Evolutionary conservation across 2,113 vertebrate genomes (phyloP), one percentile per base, ranked within the genome.

Genomic region (Gila orcuttii): DNA sequence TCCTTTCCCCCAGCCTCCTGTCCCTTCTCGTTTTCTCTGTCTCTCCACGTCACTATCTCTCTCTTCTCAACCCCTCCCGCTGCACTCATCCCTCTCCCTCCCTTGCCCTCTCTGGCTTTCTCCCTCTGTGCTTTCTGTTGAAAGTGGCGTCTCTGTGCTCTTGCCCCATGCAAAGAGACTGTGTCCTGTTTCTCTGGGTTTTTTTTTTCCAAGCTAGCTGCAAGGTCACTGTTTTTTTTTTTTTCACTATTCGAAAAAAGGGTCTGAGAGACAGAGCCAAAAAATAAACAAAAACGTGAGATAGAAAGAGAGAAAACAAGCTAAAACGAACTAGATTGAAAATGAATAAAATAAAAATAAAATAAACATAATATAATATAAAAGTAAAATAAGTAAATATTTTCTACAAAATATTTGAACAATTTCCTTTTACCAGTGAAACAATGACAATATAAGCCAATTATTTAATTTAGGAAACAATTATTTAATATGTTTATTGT

Each of bases 171-270:
- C 13, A 55, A 39, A 60, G 33, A 12, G 33, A 23, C 60, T 66
- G 62, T 28, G 21, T 59, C 36, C 57, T 81, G 75, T 79, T 60
- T 23, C 25, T 5, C 25, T 23, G 15, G 33, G 66, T 25, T 2
- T 13, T 68, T 68, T 69, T 31, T 74, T 73, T 87, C 87, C 89
- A 88, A 87, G 28, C 87, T 47, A 87, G 28, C 87, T 47, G 93
- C 95, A 96, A 96, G 95, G 95, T 95, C 95, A 93, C 62, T 8
- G 90, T 89, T n/a, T n/a, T n/a, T 92, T 91, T 86, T 91, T 85
- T 84, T 87, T 66, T 7, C 13, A 91, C 89, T 89, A 21, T 62
- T 60, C 19, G 4, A n/a, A 28, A 25, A 11, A 62, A 57, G 10
- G 15, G 21, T 60, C 15, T 19, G 25, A 45, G 47, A 50, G 23